Base-by-base conservation (phyloP, 2,888 invertebrate genomes). In the Cosmopolites sordidus region DNA sequence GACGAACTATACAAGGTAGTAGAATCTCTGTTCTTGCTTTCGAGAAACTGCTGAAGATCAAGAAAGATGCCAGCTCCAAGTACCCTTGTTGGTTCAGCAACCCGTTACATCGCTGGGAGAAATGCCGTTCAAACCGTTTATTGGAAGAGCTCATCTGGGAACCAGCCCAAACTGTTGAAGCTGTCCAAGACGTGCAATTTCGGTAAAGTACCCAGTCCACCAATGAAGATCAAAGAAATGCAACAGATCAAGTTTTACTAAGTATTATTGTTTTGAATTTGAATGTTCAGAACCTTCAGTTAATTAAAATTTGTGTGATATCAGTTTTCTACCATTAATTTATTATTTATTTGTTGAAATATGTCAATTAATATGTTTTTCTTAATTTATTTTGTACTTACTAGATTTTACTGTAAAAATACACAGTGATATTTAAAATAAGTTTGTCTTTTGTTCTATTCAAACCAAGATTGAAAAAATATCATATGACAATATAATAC, bases 41-140 rank as follows among this genome's bases (percentile, higher is more conserved):
- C 33, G 12, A 33, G 12, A 33, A 33, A 33, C 33, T 33, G 8
- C 22, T 22, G 22, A 22, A 8, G 8, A 22, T 8, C 12, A 11
- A 16, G n/a, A n/a, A n/a, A n/a, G 42, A 58, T 58, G 58, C 48
- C 54, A 27, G 16, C 54, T 14, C 8, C 51, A 27, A 48, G 51
- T 39, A 55, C 17, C 22, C 22, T 58, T 14, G 16, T 58, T 11
- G 58, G 58, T n/a, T 48, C 51, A 14, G 58, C 58, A 5, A 55
- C 49, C 30, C 81, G 87, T 52, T 86, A 83, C 70, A 83, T 87
- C 60, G 83, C 83, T 43, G 85, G 87, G 43, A 80, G 85, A 55
- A 83, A 87, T 65, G 87, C 86, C 1, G 80, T 87, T 16, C 87
- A 88, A 67, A 87, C 87, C 0, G 84, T 87, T 0, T 88, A 88